phyloP scores from a whole-genome alignment of 2,797 vertebrate species.

The Chiloscyllium punctatum region DNA sequence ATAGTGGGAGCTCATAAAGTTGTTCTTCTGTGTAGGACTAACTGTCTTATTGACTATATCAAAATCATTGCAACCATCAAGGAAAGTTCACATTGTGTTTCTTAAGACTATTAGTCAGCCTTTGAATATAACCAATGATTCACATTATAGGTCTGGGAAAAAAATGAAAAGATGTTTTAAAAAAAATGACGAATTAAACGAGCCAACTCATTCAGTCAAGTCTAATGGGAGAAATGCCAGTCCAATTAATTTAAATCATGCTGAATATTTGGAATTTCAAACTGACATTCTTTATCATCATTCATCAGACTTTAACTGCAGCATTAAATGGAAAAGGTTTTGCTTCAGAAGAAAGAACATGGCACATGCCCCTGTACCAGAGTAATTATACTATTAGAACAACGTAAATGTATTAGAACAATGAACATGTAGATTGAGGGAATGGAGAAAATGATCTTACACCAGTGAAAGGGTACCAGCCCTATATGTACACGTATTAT shows the following conservation, averaged over 20 bases:
- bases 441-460: neutral
- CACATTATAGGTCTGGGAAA: neutral
- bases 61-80: neutral
- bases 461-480: neutral
- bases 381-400: neutral
- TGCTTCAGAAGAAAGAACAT: neutral
- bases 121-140: neutral
- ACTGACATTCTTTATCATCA: neutral
- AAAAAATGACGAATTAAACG: neutral
- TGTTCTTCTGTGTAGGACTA: neutral
- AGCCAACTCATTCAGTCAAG: neutral
- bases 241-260: neutral
- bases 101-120: neutral
- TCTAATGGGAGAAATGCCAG: neutral
- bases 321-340: neutral
- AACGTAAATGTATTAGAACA: neutral
- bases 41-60: neutral
- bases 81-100: neutral
- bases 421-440: neutral
- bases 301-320: neutral
- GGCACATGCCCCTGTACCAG: neutral
- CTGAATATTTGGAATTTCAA: neutral
- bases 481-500: neutral
- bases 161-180: neutral
- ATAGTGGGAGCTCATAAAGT: neutral